Base-by-base conservation (phyloP, 2,888 invertebrate species). In the Latheticus oryzae region DNA sequence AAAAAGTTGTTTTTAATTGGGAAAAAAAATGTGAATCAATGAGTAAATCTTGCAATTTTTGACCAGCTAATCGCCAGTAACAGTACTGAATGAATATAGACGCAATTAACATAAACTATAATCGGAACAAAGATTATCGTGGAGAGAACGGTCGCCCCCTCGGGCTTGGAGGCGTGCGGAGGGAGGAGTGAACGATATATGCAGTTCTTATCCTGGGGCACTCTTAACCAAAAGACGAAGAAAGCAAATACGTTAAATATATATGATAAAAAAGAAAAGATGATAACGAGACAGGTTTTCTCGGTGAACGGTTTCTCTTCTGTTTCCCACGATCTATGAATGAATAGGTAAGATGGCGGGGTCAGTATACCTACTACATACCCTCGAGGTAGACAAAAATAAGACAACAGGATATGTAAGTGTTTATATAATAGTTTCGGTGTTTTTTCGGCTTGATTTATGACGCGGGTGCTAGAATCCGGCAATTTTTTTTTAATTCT, bases 291-390 rank as follows among this genome's bases (percentile, higher is more conserved):
- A 35, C 47, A 47, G 35, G 42, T 52, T 52, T 13, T 23, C 35
- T 55, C 37, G 24, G 62, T 57, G 32, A 66, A 62, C 52, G 69
- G 55, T 56, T 60, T 60, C 60, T 56, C 51, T 52, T 51, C 40
- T 40, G 60, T 67, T 76, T 76, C 76, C 76, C 76, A 76, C 76
- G 76, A 74, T 76, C 70, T 70, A 74, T 76, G 74, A 73, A 76
- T 76, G 76, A 75, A 76, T 72, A 72, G 74, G 73, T 73, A 73
- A 72, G 68, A 64, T 66, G 72, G 72, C 65, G 73, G 71, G 76
- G 76, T 76, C 76, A 76, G 75, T 76, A 75, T 76, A 76, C 76
- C 72, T 73, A 68, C 72, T 74, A 73, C 68, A 69, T 66, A 68
- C 67, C 72, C 64, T 57, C 47, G 47, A 68, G 72, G 67, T 64